Base-by-base conservation (phyloP, 2,888 invertebrate species). In the Oligia strigilis region DNA sequence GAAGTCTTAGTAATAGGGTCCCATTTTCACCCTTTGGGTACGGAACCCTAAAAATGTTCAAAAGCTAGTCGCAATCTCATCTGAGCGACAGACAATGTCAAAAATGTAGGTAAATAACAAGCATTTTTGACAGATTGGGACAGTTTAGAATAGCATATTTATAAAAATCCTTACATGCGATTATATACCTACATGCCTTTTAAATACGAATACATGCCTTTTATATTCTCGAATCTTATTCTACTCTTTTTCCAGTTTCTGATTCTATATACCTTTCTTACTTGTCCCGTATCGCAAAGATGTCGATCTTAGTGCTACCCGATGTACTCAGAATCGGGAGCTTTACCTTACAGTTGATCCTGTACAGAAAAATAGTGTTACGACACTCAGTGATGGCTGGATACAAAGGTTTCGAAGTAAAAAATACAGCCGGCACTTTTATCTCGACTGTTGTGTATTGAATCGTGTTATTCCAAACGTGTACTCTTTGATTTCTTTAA, bases 311-410 rank as follows among this genome's bases (percentile, higher is more conserved):
- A 8, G 43, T 36, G 76, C 58, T 40, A 74, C 60, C 29, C 49
- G 62, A 65, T 80, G 62, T 60, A 72, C 43, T 72, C 1, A 46
- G 49, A 71, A 75, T 67, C 17, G 55, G 75, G 19, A 80, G 29
- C 19, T 76, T 49, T 64, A 60, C 62, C 62, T 40, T 60, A 3
- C 58, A 60, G 62, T 72, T 72, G 71, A 84, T 84, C 81, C 60
- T 49, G 62, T 52, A 74, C 17, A 81, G 52, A 72, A 84, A 83
- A 84, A 84, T 81, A 77, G 82, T 75, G 74, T 66, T 36, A 40
- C 55, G 29, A 70, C 62, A 73, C 70, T 64, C 78, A 58, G 36
- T 49, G 64, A 52, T 60, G 72, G 69, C 46, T 29, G 49, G 62
- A 46, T 71, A 74, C 72, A 80, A 85, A 81, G 81, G 76, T 58